Base-by-base conservation (phyloP, 1,140 invertebrate genomes). In the Druon quercuslanigerum region DNA sequence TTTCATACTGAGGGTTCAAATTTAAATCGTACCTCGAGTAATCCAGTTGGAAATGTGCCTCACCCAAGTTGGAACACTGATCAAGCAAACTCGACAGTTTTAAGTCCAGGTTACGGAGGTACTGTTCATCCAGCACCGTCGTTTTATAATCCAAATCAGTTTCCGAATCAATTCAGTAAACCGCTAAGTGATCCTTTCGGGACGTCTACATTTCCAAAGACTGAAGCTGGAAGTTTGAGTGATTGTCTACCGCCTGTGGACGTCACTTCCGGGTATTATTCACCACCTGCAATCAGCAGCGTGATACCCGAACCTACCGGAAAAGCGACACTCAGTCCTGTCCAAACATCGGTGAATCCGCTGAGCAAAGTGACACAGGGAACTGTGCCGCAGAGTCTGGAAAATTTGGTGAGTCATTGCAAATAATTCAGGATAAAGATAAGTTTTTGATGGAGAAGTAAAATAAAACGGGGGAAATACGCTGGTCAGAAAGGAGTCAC, bases 301-400 rank as follows among this genome's bases (percentile, higher is more conserved):
- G 71, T 46, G 40, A 9, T 89, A 72, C 89, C 87, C 11, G 88
- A 92, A 81, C 83, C 87, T 3, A 88, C 88, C 2, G 89, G 89
- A 70, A 82, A 86, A 72, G 90, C 90, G 33, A 91, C 88, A 11
- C 80, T 91, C 5, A 90, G 74, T 79, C 88, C 89, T 2, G 85
- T 86, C 5, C 90, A 91, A 78, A 89, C 88, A 80, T 90, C 90
- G 7, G 75, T 86, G 51, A 91, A 86, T 75, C 84, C 84, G 17
- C 74, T 80, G 50, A 86, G 70, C 51, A 86, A 87, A 0, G 51
- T 75, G 0, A 78, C 71, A 0, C 76, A 76, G 14, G 87, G 89
- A 19, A 86, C 84, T 2, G 75, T 90, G 16, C 87, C 89, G 60
- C 82, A 79, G 6, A 91, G 87, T 86, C 84, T 90, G 66, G 84